phyloP scores from a whole-genome alignment of 2,888 invertebrate genomes.

The Apamea anceps region DNA sequence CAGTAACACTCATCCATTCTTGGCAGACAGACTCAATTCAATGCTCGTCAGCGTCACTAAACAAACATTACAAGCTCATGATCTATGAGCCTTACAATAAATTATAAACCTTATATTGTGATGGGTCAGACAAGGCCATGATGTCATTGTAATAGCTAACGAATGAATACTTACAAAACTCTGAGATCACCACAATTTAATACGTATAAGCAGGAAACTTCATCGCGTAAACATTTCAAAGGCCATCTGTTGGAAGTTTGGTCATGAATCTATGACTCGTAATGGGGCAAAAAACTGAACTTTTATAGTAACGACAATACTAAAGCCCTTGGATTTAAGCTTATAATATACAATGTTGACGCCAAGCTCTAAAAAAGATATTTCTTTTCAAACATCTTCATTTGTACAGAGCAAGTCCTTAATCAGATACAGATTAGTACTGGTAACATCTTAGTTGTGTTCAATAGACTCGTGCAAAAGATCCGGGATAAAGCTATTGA shows the following conservation, averaged over 20 bases:
- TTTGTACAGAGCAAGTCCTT: conserved; percentile 35
- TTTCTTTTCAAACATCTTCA: conserved; percentile 38
- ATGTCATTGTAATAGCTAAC: conserved; percentile 83
- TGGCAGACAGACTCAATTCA: conserved; percentile 7
- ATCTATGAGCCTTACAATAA: conserved; percentile 50
- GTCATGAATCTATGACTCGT: conserved; percentile 37
- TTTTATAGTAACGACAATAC: not conserved
- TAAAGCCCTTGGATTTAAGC: not conserved
- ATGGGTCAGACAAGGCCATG: conserved; percentile 75
- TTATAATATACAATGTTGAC: conserved; percentile 13
- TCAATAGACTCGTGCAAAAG: conserved; percentile 46
- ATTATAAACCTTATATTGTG: conserved; percentile 56
- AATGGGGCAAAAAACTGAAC: conserved; percentile 10
- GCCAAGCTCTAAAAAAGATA: not conserved
- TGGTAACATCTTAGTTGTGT: conserved; percentile 51
- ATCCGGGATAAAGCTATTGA: conserved; percentile 67
- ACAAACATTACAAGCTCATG: conserved; percentile 38
- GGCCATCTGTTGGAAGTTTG: conserved; percentile 51
- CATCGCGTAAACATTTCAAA: conserved; percentile 63
- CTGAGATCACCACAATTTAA: conserved; percentile 84
- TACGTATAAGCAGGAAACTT: conserved; percentile 71
- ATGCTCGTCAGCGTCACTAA: conserved; percentile 4
- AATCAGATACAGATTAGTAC: conserved; percentile 48
- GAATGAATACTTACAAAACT: conserved; percentile 75
- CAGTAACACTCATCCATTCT: not conserved